Evolutionary conservation across 2,113 vertebrate genomes (phyloP).

Genomic region (Glaucidium brasilianum): DNA sequence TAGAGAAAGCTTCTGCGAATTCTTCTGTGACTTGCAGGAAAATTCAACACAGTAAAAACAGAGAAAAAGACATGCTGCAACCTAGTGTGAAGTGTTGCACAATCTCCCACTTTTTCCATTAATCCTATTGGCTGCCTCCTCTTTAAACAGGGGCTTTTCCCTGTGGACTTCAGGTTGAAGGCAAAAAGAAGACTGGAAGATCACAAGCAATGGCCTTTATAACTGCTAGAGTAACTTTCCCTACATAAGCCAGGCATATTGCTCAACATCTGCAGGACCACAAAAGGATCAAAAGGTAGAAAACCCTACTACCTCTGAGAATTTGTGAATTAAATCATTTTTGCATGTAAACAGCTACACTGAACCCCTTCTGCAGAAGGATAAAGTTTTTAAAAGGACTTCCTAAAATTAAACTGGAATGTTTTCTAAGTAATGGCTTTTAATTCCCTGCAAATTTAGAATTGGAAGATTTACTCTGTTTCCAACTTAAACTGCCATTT

Average conservation of each 20-base stretch:
- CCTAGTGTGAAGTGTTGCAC: background rate
- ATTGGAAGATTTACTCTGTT: background rate
- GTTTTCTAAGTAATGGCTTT: background rate
- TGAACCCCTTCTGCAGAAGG: background rate
- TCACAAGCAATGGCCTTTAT: background rate
- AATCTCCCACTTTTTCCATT: background rate
- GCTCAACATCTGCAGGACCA: background rate
- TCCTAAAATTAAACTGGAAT: background rate
- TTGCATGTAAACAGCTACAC: background rate
- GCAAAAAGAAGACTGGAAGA: background rate
- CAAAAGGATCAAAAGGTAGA: background rate
- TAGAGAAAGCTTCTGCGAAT: background rate
- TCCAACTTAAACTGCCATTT: background rate
- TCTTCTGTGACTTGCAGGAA: background rate
- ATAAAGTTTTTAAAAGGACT: background rate
- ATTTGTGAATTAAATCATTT: background rate
- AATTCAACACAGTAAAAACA: background rate
- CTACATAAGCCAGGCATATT: background rate
- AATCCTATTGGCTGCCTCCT: background rate
- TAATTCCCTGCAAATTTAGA: background rate
- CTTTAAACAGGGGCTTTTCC: background rate
- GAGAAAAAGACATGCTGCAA: background rate
- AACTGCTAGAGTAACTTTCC: background rate
- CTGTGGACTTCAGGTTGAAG: background rate
- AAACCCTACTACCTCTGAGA: background rate